Base-by-base conservation (phyloP, 2,113 vertebrate species). In the Lasiurus borealis region DNA sequence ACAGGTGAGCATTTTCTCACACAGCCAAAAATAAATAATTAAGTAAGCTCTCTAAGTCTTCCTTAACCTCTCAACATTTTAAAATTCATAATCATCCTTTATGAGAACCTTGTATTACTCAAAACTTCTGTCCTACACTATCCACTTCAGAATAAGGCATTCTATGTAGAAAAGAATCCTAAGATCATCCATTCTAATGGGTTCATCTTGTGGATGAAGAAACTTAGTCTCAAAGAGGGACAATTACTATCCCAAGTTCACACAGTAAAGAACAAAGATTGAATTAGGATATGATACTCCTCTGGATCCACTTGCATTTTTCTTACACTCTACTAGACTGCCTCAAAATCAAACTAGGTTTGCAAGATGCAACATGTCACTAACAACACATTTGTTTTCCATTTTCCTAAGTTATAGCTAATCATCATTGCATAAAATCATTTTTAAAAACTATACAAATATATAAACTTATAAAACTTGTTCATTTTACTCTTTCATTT, bases 401-500 rank as follows among this genome's bases (percentile, higher is more conserved):
- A 36, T 90, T 93, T 62, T 46, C 54, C 52, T 52, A 14, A 48
- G 25, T 21, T 31, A 19, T 31, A 66, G 54, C 31, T 90, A 90
- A 19, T 18, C 19, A 48, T 71, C 59, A 78, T 62, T 81, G 31
- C n/a, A 90, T 52, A 89, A 77, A 77, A 48, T 3, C 5, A 72
- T 3, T 34, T 85, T 80, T 69, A 85, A 46, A 46, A 94, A 93
- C 11, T 69, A 40, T 75, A 78, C 27, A 29, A 83, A 92, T 85
- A 34, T 64, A 46, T 75, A 78, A 16, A 25, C 13, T 4, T 68
- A 78, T 36, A 81, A 96, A 82, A 81, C 62, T 29, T 81, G 15
- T 77, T 93, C 54, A 95, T 90, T 94, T 93, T 69, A 16, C 40
- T 82, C 4, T 78, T 93, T 88, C 50, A 94, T 93, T 96, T 88